A percentile compares a stretch with the other conserved stretches of the same genome.
Conservation (phyloP, 2,797 vertebrate species). For the Scolopax rusticola region DNA sequence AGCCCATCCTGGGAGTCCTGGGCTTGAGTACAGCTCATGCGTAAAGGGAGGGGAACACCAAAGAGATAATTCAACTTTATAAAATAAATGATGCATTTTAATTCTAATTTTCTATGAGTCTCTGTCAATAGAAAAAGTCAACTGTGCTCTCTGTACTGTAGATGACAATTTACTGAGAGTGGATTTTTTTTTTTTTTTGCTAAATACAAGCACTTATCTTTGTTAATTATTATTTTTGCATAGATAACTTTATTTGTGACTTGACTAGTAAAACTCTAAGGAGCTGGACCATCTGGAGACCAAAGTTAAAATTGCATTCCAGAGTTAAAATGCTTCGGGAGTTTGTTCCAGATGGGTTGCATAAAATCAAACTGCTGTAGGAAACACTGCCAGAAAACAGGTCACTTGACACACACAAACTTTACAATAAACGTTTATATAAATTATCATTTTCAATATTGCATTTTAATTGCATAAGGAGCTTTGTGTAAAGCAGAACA, state of each 20-base stretch:
- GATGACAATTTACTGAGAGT: not conserved
- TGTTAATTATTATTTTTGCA: slow-evolving; percentile 29
- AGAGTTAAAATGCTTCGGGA: not conserved
- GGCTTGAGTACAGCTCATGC: not conserved
- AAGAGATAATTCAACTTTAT: not conserved
- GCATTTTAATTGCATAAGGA: slow-evolving; percentile 6
- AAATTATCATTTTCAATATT: not conserved
- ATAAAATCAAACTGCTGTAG: slow-evolving; percentile 26
- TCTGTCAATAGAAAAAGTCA: not conserved
- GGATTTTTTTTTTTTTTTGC: not conserved
- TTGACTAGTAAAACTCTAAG: slow-evolving; percentile 38
- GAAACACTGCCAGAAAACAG: slow-evolving; percentile 20
- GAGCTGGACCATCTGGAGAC: slow-evolving; percentile 37
- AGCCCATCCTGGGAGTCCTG: rapidly evolving
- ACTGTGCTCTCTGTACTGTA: not conserved
- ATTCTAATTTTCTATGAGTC: not conserved
- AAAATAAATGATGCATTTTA: not conserved
- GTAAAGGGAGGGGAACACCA: not conserved
- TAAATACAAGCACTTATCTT: not conserved
- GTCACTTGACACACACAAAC: not conserved
- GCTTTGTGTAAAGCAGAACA: not conserved
- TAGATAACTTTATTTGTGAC: slow-evolving; percentile 36
- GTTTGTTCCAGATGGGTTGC: slow-evolving; percentile 25
- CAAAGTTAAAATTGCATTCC: slow-evolving; percentile 29
- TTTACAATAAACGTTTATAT: not conserved